Percentiles rank a stretch among this genome's conserved stretches.
Evolutionary conservation across 2,113 vertebrate species (phyloP).

Genomic region (Phylloscopus trochilus): DNA sequence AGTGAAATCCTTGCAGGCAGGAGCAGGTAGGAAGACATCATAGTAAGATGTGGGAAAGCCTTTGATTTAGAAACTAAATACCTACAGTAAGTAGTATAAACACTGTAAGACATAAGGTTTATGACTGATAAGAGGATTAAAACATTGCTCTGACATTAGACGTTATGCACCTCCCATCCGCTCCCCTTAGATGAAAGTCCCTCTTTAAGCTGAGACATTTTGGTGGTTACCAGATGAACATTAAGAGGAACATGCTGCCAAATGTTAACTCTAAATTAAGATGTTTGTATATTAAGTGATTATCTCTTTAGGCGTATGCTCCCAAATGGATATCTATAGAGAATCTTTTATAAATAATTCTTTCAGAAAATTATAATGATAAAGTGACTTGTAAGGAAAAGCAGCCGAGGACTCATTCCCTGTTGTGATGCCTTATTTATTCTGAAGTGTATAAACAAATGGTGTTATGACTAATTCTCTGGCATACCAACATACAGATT

Average conservation of each 20-base stretch:
- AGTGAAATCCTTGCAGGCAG: background rate
- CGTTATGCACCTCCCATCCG: background rate
- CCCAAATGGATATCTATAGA: background rate
- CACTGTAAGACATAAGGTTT: background rate
- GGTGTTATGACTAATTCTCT: background rate
- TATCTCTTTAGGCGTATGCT: background rate
- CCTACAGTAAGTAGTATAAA: background rate
- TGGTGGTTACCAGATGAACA: background rate
- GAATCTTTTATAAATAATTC: constrained; percentile 43
- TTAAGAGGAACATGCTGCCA: background rate
- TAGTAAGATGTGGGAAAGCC: background rate
- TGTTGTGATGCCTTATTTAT: background rate
- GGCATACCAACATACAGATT: background rate
- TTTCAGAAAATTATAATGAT: constrained; percentile 12
- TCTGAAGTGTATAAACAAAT: background rate
- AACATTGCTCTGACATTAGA: background rate
- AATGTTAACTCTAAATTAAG: background rate
- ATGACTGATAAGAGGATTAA: constrained; percentile 8
- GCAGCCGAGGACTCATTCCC: background rate
- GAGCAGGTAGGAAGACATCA: background rate
- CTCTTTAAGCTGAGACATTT: background rate
- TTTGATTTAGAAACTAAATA: constrained; percentile 10
- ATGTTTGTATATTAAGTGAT: constrained; percentile 19
- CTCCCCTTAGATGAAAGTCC: background rate
- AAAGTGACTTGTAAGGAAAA: background rate